Percentiles rank a stretch among this genome's conserved stretches.
phyloP scores from a whole-genome alignment of 2,888 invertebrate species.

The Andrena haemorrhoa region DNA sequence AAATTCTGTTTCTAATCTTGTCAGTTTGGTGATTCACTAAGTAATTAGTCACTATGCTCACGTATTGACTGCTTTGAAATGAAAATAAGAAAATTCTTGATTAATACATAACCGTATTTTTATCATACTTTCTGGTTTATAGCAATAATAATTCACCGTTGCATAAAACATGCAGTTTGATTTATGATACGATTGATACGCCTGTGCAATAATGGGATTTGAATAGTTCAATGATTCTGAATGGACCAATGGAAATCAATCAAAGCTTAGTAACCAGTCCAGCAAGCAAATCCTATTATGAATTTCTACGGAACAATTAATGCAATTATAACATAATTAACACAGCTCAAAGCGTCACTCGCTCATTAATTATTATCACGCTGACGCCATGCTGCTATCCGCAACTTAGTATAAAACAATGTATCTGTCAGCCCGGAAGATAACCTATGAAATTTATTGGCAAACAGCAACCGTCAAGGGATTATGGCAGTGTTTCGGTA shows the following conservation, averaged over 20 bases:
- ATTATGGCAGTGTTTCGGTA: constrained; percentile 7
- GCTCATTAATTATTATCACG: constrained; percentile 54
- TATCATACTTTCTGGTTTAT: neutral
- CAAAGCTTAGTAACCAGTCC: constrained; percentile 9
- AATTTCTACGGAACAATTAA: constrained; percentile 44
- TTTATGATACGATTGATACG: constrained; percentile 6
- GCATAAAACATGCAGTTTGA: neutral
- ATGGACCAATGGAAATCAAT: constrained; percentile 33
- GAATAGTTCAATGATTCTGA: constrained; percentile 30
- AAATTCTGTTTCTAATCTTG: no score
- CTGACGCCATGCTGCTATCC: constrained; percentile 6
- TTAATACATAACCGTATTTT: no score
- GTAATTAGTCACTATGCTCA: no score
- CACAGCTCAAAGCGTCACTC: constrained; percentile 41
- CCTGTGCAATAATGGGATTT: constrained; percentile 7
- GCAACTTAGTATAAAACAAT: constrained; percentile 42
- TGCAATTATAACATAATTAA: constrained; percentile 52
- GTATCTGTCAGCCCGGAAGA: constrained; percentile 16
- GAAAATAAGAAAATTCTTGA: no score
- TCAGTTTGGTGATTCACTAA: no score
- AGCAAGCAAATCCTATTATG: constrained; percentile 43
- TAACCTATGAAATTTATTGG: constrained; percentile 27
- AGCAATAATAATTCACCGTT: constrained; percentile 1
- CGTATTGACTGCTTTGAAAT: no score
- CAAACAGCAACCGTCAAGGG: constrained; percentile 33